Evolutionary conservation across 2,113 vertebrate genomes (phyloP).

Genomic region (Hystrix brachyura): DNA sequence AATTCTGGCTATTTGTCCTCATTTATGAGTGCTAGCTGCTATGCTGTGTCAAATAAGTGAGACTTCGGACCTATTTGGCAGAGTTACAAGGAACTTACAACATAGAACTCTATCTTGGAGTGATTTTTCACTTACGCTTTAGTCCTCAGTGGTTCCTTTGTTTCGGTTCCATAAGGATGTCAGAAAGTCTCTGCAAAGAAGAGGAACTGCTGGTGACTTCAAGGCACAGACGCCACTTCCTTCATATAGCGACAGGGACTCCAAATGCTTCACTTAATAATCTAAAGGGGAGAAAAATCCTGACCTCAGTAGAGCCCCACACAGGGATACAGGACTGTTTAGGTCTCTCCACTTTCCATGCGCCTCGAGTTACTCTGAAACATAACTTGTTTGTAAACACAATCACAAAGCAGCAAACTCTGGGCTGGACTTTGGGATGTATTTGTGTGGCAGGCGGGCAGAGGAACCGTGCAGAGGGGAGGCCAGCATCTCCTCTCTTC

Average conservation of each 20-base stretch:
- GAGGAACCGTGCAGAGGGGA: background rate
- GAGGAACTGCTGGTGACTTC: background rate
- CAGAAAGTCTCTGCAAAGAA: background rate
- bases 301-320: background rate
- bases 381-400: background rate
- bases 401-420: background rate
- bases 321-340: background rate
- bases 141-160: background rate
- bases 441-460: background rate
- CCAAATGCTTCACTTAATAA: background rate
- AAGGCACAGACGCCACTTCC: background rate
- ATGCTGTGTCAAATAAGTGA: background rate
- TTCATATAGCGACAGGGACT: background rate
- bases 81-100: background rate
- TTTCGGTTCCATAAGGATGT: background rate
- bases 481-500: background rate
- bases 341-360: background rate
- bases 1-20: background rate
- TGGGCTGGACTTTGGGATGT: background rate
- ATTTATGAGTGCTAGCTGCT: background rate
- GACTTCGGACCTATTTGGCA: background rate
- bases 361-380: constrained; percentile 38
- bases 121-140: background rate
- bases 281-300: background rate
- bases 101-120: background rate